Evolutionary conservation across 1,140 invertebrate species (phyloP), one percentile per base, ranked within the genome.

Genomic region (Bombus sibiricus): DNA sequence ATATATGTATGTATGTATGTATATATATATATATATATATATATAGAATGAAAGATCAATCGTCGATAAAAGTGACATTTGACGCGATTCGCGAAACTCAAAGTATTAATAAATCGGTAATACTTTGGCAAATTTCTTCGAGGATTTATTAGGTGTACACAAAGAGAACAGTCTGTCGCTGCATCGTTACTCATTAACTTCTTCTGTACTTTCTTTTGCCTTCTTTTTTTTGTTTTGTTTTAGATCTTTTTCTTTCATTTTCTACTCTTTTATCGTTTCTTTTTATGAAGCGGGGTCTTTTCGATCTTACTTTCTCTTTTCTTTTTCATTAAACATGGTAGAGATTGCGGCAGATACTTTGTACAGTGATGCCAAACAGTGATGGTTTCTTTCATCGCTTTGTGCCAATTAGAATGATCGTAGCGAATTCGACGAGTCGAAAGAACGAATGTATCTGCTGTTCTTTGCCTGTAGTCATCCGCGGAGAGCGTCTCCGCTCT

Each of bases 351-450:
- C 90, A 84, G 91, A 86, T 66, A 83, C 91, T 92, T 94, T 95
- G 94, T 94, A 94, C 94, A 95, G 93, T 92, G 93, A 95, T 95
- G 93, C 93, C 94, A 93, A 94, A 94, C 93, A 69, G 43, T 92
- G 89, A 91, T 91, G 89, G 90, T 93, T 87, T 72, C 89, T 81
- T 92, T 72, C 62, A 86, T 91, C 92, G 87, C 88, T 92, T 90
- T 82, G 88, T 91, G 91, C 91, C 92, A 94, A 94, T 94, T 93
- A 79, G 81, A 91, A 86, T 87, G 90, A 90, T 68, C 83, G 43
- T 41, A 66, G 68, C 66, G 74, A 85, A 83, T 80, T 68, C 81
- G 81, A 59, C 47, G 87, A 53, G 47, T 73, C 59, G 83, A 43
- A 32, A 64, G 59, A 88, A 80, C 78, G 85, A 83, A 82, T 86